Conservation (phyloP, 2,797 vertebrate species). For the Notoglanidium macrostoma region DNA sequence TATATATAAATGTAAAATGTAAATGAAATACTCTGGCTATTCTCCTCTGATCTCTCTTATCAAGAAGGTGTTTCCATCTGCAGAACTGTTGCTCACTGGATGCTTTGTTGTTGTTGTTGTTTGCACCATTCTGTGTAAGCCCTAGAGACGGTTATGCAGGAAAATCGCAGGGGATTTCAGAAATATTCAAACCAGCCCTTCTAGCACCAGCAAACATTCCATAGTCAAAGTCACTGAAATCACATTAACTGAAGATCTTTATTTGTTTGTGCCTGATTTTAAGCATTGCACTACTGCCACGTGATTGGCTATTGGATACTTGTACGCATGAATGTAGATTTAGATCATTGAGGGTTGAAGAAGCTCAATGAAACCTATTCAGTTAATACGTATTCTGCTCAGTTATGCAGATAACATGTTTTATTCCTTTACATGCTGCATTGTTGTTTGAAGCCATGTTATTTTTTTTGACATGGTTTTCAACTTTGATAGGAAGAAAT, state of each 20-base stretch:
- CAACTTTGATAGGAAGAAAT: slow-evolving; percentile 21
- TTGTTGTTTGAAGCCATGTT: neutral
- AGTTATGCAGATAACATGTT: neutral
- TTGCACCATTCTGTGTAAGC: neutral
- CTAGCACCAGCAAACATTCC: neutral
- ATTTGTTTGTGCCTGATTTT: neutral
- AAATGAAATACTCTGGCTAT: neutral
- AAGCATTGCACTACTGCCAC: neutral
- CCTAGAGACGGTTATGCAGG: neutral
- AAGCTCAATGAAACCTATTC: neutral
- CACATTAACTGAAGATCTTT: neutral
- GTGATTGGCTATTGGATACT: neutral
- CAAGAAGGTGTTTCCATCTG: neutral
- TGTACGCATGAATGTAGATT: neutral
- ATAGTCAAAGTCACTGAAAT: neutral
- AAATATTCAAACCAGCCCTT: neutral
- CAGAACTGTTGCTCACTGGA: neutral
- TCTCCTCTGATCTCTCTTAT: neutral
- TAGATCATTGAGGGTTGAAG: neutral
- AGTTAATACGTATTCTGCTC: neutral
- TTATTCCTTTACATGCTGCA: neutral
- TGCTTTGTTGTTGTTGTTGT: no score
- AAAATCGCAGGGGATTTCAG: neutral
- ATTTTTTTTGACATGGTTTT: neutral
- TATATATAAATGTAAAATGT: no score